Conservation (phyloP, 1,140 invertebrate species). For the Aphelinus certus region DNA sequence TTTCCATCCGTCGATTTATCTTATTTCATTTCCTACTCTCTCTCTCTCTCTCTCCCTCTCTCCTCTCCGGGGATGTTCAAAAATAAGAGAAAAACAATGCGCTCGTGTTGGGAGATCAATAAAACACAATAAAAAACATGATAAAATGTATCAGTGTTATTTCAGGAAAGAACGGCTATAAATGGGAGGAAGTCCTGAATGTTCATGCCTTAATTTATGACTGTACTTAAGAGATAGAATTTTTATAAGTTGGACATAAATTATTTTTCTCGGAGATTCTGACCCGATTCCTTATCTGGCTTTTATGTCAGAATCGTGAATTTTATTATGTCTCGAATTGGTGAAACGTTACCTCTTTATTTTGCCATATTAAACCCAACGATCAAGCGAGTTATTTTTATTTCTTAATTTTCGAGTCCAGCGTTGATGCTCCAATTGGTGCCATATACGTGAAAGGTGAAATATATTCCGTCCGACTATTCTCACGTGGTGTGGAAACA, state of each 20-base stretch:
- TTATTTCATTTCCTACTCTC: slow-evolving; percentile 11
- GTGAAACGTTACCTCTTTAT: neutral
- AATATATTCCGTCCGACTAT: no score
- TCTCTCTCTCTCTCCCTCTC: neutral
- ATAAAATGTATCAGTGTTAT: slow-evolving; percentile 1
- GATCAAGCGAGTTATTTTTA: no score
- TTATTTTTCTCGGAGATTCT: slow-evolving; percentile 4
- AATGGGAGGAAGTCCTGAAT: slow-evolving; percentile 2
- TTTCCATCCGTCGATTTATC: slow-evolving; percentile 26
- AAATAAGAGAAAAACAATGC: no score
- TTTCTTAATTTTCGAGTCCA: no score
- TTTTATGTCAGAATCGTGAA: neutral
- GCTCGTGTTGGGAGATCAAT: neutral
- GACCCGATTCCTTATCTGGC: neutral
- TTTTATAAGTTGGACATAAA: slow-evolving; percentile 24
- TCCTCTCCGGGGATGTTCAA: no score
- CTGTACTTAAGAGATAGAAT: slow-evolving; percentile 17
- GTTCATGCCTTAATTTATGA: slow-evolving; percentile 26
- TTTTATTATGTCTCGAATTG: slow-evolving; percentile 2
- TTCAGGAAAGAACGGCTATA: neutral
- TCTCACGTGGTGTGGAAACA: no score
- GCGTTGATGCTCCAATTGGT: no score
- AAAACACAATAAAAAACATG: neutral
- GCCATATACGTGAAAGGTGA: no score
- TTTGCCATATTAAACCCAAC: no score